Conservation (phyloP, 2,113 vertebrate genomes). For the Psittacara wagleri region DNA sequence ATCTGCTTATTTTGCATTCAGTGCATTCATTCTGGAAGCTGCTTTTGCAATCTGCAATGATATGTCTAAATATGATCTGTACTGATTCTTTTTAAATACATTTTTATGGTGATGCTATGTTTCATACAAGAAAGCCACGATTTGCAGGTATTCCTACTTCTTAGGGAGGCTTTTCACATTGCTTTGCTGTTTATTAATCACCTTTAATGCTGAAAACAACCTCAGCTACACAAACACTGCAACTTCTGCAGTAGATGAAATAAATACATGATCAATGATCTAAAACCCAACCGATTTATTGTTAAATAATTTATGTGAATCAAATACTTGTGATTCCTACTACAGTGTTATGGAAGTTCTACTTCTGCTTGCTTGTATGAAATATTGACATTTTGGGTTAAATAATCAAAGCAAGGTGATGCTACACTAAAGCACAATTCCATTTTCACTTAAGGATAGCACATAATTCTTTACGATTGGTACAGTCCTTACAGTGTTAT, state of each 20-base stretch:
- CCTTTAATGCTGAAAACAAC: constrained; percentile 12
- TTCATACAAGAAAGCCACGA: not conserved
- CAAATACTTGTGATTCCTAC: constrained; percentile 40
- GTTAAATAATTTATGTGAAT: constrained; percentile 27
- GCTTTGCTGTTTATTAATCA: constrained; percentile 45
- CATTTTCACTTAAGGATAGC: constrained; percentile 80
- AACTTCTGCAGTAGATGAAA: not conserved
- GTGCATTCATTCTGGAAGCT: not conserved
- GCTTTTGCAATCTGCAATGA: not conserved
- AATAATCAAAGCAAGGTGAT: constrained; percentile 77
- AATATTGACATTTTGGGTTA: constrained; percentile 74
- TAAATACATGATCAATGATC: constrained; percentile 54
- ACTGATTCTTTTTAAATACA: not conserved
- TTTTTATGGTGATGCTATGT: not conserved
- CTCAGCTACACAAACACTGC: not conserved
- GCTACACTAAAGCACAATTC: constrained; percentile 75
- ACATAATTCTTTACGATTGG: constrained; percentile 73
- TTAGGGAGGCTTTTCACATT: constrained; percentile 6
- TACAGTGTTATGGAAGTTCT: constrained; percentile 22
- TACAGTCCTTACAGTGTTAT: constrained; percentile 72
- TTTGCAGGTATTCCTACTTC: not conserved
- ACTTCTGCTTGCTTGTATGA: constrained; percentile 59
- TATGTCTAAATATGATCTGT: not conserved
- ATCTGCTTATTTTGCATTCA: not conserved
- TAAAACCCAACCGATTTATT: constrained; percentile 46